phyloP scores from a whole-genome alignment of 2,797 vertebrate species.

The Odontamblyopus lacepedii region DNA sequence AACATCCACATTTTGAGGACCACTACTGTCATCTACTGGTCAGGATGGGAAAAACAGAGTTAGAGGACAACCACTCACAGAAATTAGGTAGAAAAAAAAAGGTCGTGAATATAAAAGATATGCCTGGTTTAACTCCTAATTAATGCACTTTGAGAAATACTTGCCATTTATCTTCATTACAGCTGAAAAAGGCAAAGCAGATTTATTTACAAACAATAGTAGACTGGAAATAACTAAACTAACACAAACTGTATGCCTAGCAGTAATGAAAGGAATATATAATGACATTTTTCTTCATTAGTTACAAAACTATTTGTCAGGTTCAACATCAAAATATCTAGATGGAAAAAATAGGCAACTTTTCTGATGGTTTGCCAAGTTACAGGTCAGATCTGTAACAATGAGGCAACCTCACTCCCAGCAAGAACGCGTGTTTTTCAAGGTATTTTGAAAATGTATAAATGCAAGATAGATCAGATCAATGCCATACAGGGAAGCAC shows the following conservation, averaged over 20 bases:
- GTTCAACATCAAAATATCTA: conserved; percentile 10
- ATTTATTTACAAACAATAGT: conserved; percentile 10
- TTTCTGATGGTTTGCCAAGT: too few relatives aligned
- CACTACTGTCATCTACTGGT: conserved; percentile 79
- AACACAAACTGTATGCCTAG: not conserved
- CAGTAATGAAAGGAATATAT: conserved; percentile 2
- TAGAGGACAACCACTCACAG: conserved; percentile 6
- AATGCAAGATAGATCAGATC: too few relatives aligned
- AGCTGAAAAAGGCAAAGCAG: conserved; percentile 7
- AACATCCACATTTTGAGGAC: conserved; percentile 57
- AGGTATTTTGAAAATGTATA: too few relatives aligned
- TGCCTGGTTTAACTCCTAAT: conserved; percentile 26
- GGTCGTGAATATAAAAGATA: conserved; percentile 9
- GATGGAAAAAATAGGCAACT: not conserved
- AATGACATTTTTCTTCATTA: not conserved
- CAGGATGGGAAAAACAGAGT: conserved; percentile 16
- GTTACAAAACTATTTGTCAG: conserved; percentile 6
- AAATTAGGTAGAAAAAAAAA: conserved; percentile 23
- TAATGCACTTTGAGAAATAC: conserved; percentile 22
- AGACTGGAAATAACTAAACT: conserved; percentile 1
- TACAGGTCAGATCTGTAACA: too few relatives aligned
- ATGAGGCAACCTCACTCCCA: too few relatives aligned
- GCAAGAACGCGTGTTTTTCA: too few relatives aligned
- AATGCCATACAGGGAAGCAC: too few relatives aligned
- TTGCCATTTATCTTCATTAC: conserved; percentile 39